These are phyloP conservation scores for Carcharodon carcharias DNA, from an alignment of 2,797 vertebrate species.

Conservation along the genomic window DNA sequence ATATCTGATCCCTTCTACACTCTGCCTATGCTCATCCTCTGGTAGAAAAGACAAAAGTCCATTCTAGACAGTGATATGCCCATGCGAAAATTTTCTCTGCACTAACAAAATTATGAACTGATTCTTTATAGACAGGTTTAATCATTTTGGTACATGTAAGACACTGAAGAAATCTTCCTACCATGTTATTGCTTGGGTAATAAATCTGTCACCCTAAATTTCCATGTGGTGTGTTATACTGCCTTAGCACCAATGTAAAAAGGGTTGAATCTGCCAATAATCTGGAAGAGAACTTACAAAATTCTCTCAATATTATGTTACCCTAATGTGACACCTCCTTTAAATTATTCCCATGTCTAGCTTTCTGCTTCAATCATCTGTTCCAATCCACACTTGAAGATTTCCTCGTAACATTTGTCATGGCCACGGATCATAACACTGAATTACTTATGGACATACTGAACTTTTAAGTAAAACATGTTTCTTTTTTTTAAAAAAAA, in stretches of 20 bases:
- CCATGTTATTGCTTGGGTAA: not conserved
- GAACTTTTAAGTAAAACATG: too few relatives aligned
- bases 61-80: not conserved
- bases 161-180: not conserved
- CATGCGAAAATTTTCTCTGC: not conserved
- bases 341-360: not conserved
- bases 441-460: too few relatives aligned
- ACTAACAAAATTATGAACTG: not conserved
- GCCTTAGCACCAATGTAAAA: not conserved
- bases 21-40: not conserved
- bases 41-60: not conserved
- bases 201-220: not conserved
- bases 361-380: not conserved
- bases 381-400: not conserved
- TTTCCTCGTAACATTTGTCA: not conserved
- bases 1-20: not conserved
- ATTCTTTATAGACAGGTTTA: not conserved
- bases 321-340: not conserved
- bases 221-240: not conserved
- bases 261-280: not conserved
- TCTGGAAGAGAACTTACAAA: not conserved
- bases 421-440: too few relatives aligned
- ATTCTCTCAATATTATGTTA: not conserved
- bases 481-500: too few relatives aligned
- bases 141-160: not conserved